Evolutionary conservation across 2,888 invertebrate genomes (phyloP).

Genomic region (Artemia sinica): DNA sequence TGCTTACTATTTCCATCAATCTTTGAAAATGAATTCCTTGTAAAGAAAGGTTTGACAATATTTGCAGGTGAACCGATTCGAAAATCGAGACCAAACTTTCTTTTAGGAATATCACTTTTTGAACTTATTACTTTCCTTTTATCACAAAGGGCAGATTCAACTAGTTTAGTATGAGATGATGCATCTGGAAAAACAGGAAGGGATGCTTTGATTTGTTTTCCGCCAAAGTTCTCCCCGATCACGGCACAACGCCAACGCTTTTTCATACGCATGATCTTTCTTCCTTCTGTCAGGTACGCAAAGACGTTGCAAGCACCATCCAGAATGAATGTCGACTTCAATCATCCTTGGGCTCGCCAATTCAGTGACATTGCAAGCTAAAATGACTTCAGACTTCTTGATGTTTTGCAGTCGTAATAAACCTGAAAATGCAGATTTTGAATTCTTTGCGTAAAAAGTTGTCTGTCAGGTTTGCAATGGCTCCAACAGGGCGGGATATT

Average conservation of each 20-base stretch:
- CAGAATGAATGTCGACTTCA: neutral
- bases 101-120: slow-evolving; percentile 2
- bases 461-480: too few relatives aligned
- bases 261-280: neutral
- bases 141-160: slow-evolving; percentile 4
- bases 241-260: neutral
- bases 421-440: neutral
- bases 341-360: slow-evolving; percentile 6
- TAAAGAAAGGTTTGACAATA: neutral
- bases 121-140: neutral
- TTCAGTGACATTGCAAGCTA: slow-evolving; percentile 6
- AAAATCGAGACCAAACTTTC: slow-evolving; percentile 1
- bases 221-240: neutral
- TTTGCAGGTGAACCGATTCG: slow-evolving; percentile 5
- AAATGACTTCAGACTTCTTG: neutral
- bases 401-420: neutral
- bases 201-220: slow-evolving; percentile 7
- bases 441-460: too few relatives aligned
- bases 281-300: neutral
- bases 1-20: neutral
- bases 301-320: slow-evolving; percentile 7
- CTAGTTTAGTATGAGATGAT: neutral
- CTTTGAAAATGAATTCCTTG: neutral
- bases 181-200: neutral
- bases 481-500: too few relatives aligned